Evolutionary conservation across 2,113 vertebrate genomes (phyloP), one percentile per base, ranked within the genome.

Genomic region (Lamprologus lemairii): DNA sequence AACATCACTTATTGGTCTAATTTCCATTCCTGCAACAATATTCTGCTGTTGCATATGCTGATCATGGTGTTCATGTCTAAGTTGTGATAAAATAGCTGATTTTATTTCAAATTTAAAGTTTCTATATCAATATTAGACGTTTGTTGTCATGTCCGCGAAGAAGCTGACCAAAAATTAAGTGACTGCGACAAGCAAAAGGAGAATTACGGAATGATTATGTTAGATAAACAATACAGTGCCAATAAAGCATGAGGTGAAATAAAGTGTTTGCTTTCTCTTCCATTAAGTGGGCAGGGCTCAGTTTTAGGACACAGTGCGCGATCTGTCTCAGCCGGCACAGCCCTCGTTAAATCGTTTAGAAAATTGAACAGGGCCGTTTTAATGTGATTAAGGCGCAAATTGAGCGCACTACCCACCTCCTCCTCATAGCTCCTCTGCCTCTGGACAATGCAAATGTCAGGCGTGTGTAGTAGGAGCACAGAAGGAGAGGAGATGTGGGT

Each of bases 371-470:
- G 83, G 81, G 87, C 82, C 45, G 23, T 92, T 93, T 91, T 88
- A 92, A 91, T 90, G 87, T 87, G 82, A 90, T 94, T 93, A 95
- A 93, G 84, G 84, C 79, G 75, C 88, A 88, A 92, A 92, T 73
- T 93, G 80, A 89, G 92, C 84, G 6, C 16, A 7, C 40, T 80
- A 17, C 86, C 84, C 84, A 80, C 82, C 90, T 86, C 89, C 73
- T 87, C 80, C 82, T 82, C 35, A 6, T 47, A 11, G 71, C 81
- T 71, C 37, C 71, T 80, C 42, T 21, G 58, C 81, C 83, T 86
- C 84, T 53, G 86, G 86, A 88, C 42, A 21, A 87, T 63, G 75
- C 78, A 89, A 83, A 87, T 90, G 87, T 93, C 86, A 86, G 78
- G 37, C 68, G n/a, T 45, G 78, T 88, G 83, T 60, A 53, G 86